phyloP scores from a whole-genome alignment of 2,797 vertebrate genomes.

The Myiothlypis chrysogaster region DNA sequence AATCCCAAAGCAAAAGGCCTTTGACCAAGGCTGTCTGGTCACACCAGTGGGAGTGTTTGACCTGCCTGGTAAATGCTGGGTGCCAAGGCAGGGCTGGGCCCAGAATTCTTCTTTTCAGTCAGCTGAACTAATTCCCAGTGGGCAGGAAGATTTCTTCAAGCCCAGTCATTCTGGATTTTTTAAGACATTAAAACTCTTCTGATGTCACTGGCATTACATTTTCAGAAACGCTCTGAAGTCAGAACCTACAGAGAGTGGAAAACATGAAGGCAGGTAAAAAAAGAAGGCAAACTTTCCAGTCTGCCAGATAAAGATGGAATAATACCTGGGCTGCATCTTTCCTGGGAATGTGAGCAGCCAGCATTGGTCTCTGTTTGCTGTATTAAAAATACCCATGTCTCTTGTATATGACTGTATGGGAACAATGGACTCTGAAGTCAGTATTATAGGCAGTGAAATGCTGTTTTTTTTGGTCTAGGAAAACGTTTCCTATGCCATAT shows the following conservation, averaged over 20 bases:
- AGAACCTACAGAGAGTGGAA: neutral
- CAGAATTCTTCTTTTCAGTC: neutral
- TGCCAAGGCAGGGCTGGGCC: neutral
- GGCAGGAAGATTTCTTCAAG: neutral
- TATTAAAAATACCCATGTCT: neutral
- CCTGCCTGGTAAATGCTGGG: fast-evolving
- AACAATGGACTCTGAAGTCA: neutral
- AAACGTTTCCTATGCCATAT: neutral
- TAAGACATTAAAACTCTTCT: neutral
- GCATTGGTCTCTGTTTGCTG: neutral
- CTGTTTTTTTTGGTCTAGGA: neutral
- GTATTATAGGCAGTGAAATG: neutral
- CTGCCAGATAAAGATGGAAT: neutral
- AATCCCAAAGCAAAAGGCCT: neutral
- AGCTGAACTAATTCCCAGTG: neutral
- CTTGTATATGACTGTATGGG: neutral
- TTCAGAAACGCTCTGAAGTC: neutral
- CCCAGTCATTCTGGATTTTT: neutral
- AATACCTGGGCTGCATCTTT: neutral
- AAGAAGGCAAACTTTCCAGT: neutral
- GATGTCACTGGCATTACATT: fast-evolving
- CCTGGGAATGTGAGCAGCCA: neutral
- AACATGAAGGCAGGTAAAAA: neutral
- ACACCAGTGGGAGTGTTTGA: neutral
- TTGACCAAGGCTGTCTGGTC: neutral